Evolutionary conservation across 2,888 invertebrate species (phyloP).

Genomic region (Cerastis rubricosa): DNA sequence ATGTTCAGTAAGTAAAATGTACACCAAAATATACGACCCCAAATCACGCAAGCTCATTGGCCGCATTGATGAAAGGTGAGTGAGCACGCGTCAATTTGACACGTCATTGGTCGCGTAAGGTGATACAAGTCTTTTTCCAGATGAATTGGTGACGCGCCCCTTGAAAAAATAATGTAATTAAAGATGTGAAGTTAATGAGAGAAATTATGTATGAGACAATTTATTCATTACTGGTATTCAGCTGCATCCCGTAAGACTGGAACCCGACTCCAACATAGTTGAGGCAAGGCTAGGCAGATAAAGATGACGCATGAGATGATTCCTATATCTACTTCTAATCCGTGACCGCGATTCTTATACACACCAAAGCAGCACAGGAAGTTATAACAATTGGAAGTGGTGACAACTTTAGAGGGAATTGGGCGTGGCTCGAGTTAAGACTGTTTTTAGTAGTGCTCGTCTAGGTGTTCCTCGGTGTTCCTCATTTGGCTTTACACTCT

Average conservation of each 20-base stretch:
- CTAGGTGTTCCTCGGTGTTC: not conserved
- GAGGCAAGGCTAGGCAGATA: too few species aligned
- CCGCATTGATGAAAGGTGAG: slow-evolving; percentile 20
- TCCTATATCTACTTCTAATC: not conserved
- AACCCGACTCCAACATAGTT: too few species aligned
- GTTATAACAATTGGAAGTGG: not conserved
- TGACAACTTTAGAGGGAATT: not conserved
- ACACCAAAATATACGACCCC: slow-evolving; percentile 10
- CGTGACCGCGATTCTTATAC: not conserved
- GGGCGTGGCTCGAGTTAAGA: not conserved
- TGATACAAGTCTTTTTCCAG: slow-evolving; percentile 34
- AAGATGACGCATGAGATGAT: too few species aligned
- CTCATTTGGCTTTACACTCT: not conserved
- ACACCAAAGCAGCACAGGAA: not conserved
- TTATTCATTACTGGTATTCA: not conserved
- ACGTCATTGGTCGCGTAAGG: slow-evolving; percentile 7
- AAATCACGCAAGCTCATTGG: slow-evolving; percentile 30
- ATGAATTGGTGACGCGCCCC: slow-evolving; percentile 10
- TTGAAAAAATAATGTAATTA: slow-evolving; percentile 36
- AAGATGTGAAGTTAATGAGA: not conserved
- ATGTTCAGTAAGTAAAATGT: slow-evolving; percentile 15
- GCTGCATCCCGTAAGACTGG: too few species aligned
- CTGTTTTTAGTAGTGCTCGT: not conserved
- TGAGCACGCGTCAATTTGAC: slow-evolving; percentile 25
- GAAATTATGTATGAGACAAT: not conserved